A percentile compares a stretch with the other conserved stretches of the same genome.
Evolutionary conservation across 2,888 invertebrate species (phyloP).

Genomic region (Eledone cirrhosa): DNA sequence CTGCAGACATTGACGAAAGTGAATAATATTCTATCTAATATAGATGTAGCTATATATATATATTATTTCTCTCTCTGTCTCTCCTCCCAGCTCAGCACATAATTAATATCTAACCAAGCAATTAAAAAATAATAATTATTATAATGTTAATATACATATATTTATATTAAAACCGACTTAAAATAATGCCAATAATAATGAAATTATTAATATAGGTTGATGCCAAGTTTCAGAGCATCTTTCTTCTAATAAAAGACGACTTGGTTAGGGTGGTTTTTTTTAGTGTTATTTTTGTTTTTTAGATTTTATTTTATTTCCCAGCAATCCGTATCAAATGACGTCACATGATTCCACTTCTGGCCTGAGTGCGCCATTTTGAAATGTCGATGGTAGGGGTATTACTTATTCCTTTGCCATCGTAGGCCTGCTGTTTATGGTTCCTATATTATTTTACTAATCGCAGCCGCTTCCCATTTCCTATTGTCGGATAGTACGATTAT

Average conservation of each 20-base stretch:
- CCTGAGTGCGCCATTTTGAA: slow-evolving; percentile 53
- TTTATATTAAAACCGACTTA: no score
- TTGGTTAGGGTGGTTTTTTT: slow-evolving; percentile 4
- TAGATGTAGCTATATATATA: no score
- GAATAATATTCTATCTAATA: no score
- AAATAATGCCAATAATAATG: no score
- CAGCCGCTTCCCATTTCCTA: neutral
- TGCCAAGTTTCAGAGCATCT: no score
- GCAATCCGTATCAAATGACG: slow-evolving; percentile 39
- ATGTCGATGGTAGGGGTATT: slow-evolving; percentile 33
- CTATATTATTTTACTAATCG: neutral
- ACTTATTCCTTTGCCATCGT: slow-evolving; percentile 41
- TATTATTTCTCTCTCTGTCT: no score
- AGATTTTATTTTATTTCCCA: slow-evolving; percentile 32
- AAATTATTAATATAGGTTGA: no score
- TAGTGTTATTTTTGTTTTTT: neutral
- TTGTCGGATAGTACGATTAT: slow-evolving; percentile 29
- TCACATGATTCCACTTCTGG: slow-evolving; percentile 38
- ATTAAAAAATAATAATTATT: no score
- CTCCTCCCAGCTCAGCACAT: no score
- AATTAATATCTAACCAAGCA: no score
- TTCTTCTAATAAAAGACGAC: neutral
- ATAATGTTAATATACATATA: no score
- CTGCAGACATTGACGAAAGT: no score
- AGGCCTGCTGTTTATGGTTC: slow-evolving; percentile 20